Evolutionary conservation across 2,797 vertebrate genomes (phyloP).

Genomic region (Acanthornis magna): DNA sequence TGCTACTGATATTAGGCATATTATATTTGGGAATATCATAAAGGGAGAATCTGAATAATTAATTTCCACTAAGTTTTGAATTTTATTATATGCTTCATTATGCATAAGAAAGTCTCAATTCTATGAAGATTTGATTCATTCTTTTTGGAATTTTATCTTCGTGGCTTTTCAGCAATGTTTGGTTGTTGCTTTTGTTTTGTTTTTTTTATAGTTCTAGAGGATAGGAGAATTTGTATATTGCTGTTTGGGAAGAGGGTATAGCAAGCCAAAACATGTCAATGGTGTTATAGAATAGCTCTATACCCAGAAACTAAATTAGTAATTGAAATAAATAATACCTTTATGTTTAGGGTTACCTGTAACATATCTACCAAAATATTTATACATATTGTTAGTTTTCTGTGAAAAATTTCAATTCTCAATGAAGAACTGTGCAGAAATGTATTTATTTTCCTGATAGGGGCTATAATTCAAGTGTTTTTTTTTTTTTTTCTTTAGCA

Average conservation of each 20-base stretch:
- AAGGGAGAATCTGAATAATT: neutral
- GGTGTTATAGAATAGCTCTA: neutral
- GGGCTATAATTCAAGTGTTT: neutral
- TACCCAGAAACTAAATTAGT: neutral
- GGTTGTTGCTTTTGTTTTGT: neutral
- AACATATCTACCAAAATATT: neutral
- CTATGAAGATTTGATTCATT: neutral
- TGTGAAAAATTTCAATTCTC: neutral
- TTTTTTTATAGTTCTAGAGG: neutral
- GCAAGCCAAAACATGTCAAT: accelerated
- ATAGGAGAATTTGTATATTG: neutral
- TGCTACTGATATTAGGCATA: neutral
- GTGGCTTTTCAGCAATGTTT: neutral
- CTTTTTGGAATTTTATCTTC: neutral
- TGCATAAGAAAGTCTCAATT: neutral
- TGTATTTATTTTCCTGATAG: neutral
- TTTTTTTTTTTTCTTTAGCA: neutral
- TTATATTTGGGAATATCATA: neutral
- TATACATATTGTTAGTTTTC: neutral
- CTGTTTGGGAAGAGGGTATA: neutral
- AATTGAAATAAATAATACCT: neutral
- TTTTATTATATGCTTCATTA: neutral
- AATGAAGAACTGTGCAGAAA: neutral
- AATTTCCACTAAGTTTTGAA: neutral
- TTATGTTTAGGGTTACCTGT: neutral